These are phyloP conservation scores for Portunus trituberculatus DNA, from an alignment of 1,140 invertebrate genomes.

Conservation along the genomic window DNA sequence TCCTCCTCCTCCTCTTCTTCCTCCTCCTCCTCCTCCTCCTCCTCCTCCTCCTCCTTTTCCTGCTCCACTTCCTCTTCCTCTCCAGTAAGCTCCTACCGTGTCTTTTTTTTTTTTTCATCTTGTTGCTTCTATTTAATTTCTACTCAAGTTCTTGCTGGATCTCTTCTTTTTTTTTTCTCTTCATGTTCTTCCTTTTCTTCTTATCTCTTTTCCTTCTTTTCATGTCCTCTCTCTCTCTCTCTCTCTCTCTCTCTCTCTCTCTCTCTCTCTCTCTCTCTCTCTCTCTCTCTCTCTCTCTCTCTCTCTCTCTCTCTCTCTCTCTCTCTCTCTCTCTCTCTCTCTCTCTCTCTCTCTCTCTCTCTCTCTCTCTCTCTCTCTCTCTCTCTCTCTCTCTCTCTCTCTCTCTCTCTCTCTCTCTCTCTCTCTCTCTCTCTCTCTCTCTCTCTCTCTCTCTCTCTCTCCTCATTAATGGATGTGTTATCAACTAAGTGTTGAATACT, in stretches of 20 bases:
- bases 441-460: background rate
- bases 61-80: background rate
- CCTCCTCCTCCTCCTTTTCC: background rate
- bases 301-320: background rate
- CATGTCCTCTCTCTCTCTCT: background rate
- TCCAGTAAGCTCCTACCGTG: too few species aligned
- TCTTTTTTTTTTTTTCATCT: background rate
- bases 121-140: background rate
- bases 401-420: background rate
- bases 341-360: background rate
- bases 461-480: too few species aligned
- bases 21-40: background rate
- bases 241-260: constrained; percentile 7
- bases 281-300: background rate
- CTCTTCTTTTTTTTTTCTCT: background rate
- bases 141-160: background rate
- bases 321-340: background rate
- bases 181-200: background rate
- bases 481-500: background rate
- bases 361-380: background rate
- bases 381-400: background rate
- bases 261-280: background rate
- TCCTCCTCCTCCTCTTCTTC: background rate
- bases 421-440: background rate
- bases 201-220: background rate